Percentiles rank a stretch among this genome's conserved stretches.
Evolutionary conservation across 2,888 invertebrate genomes (phyloP).

Genomic region (Hypselothyrea guttata): DNA sequence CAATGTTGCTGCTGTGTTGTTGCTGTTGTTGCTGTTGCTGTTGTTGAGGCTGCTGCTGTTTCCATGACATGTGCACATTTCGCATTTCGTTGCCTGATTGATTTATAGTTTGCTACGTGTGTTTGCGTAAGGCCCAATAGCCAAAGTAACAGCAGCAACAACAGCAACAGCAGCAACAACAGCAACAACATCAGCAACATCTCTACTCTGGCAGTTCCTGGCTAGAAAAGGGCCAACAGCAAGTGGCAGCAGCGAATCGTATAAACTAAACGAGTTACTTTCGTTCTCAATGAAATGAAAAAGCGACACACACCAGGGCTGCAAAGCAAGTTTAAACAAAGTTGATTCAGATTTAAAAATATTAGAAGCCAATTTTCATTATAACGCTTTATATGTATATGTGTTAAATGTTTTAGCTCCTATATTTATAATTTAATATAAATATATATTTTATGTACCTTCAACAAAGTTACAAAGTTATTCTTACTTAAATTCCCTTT

Average conservation of each 20-base stretch:
- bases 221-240: constrained; percentile 10
- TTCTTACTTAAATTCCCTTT: no score
- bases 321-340: no score
- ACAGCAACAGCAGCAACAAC: constrained; percentile 20
- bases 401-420: no score
- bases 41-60: constrained; percentile 29
- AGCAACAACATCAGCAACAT: constrained; percentile 15
- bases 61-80: constrained; percentile 74
- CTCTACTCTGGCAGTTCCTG: constrained; percentile 20
- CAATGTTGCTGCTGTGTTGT: constrained; percentile 18
- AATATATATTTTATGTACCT: no score
- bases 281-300: constrained; percentile 34
- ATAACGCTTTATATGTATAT: no score
- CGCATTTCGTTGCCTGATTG: constrained; percentile 72
- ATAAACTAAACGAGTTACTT: constrained; percentile 75
- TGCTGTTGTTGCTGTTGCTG: constrained; percentile 15
- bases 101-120: constrained; percentile 68
- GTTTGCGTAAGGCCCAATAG: constrained; percentile 31
- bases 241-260: constrained; percentile 56
- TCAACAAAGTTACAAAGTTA: no score
- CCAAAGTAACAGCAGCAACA: constrained; percentile 7
- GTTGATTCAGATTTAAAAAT: no score
- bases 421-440: no score
- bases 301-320: constrained; percentile 35
- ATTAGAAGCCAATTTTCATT: no score